phyloP scores from a whole-genome alignment of 2,888 invertebrate genomes.

The Cosmia trapezina region DNA sequence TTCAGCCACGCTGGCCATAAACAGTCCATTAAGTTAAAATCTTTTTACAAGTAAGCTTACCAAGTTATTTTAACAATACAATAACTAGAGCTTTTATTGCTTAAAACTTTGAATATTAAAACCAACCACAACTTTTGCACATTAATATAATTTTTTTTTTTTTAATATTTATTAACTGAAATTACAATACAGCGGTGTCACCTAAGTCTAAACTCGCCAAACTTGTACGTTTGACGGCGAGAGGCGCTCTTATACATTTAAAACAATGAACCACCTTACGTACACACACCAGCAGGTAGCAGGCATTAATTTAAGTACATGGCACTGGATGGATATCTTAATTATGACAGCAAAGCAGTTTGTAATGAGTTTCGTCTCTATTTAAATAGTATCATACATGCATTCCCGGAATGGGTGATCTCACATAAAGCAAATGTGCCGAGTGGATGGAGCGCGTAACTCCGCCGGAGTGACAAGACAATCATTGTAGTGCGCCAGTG shows the following conservation, averaged over 20 bases:
- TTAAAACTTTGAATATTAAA: neutral
- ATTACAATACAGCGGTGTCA: no score
- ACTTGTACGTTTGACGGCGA: no score
- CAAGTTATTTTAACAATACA: neutral
- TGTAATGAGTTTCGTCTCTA: conserved; percentile 32
- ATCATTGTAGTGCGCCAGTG: conserved; percentile 83
- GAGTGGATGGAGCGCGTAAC: conserved; percentile 82
- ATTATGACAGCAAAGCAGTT: conserved; percentile 22
- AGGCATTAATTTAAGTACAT: neutral
- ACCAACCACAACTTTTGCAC: neutral
- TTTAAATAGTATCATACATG: conserved; percentile 61
- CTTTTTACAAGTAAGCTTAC: conserved; percentile 18
- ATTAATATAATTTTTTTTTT: no score
- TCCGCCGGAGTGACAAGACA: conserved; percentile 86
- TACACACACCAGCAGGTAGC: no score
- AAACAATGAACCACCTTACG: no score
- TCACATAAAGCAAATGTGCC: conserved; percentile 82
- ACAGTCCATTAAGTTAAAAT: conserved; percentile 41
- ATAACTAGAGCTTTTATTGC: neutral
- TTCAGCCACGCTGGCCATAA: conserved; percentile 26
- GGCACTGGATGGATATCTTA: conserved; percentile 2
- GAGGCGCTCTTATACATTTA: no score
- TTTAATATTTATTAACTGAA: no score
- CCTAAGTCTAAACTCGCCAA: no score
- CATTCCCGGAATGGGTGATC: conserved; percentile 77